Evolutionary conservation across 2,113 vertebrate species (phyloP), one percentile per base, ranked within the genome.

Genomic region (Cettia cetti): DNA sequence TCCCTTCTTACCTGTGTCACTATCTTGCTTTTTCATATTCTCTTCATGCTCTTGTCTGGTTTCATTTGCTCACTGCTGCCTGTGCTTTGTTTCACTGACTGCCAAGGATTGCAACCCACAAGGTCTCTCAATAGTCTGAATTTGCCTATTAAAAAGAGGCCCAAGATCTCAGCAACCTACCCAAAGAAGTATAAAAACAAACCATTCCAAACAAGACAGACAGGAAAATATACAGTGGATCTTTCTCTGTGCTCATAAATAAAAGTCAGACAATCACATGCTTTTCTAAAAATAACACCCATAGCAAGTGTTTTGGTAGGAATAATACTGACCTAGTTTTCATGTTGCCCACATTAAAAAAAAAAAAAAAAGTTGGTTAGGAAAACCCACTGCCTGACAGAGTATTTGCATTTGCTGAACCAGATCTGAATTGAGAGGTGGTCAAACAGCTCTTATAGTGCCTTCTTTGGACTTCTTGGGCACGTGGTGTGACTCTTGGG

Each of bases 281-380:
- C 45, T 44, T 80, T 87, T 54, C 90, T 96, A 97, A 97, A 97
- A 96, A 95, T 96, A 97, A 96, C 93, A 96, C 18, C 45, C 74
- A 49, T 40, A 76, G 75, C 7, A 13, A 86, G 42, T 66, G 44
- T 57, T 97, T 82, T 12, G 2, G 60, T 93, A 94, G 94, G 87
- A 95, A 95, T 95, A 82, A 91, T 89, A 89, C 81, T 91, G 95
- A 82, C 95, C 96, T 90, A 96, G 56, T 97, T 97, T 95, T 71
- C 53, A 66, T 86, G 65, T 70, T 93, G 81, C 68, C 94, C 47
- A 66, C 30, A 13, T 77, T 40, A 33, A 13, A 57, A 57, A n/a
- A 61, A 91, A 72, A 69, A 66, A 56, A 59, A 65, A 74, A 39
- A 54, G 6, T 60, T 65, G 53, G 16, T 79, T 52, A 87, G 70